Percentiles rank a stretch among this genome's conserved stretches.
Evolutionary conservation across 2,888 invertebrate species (phyloP).

Genomic region (Cinara cedri): DNA sequence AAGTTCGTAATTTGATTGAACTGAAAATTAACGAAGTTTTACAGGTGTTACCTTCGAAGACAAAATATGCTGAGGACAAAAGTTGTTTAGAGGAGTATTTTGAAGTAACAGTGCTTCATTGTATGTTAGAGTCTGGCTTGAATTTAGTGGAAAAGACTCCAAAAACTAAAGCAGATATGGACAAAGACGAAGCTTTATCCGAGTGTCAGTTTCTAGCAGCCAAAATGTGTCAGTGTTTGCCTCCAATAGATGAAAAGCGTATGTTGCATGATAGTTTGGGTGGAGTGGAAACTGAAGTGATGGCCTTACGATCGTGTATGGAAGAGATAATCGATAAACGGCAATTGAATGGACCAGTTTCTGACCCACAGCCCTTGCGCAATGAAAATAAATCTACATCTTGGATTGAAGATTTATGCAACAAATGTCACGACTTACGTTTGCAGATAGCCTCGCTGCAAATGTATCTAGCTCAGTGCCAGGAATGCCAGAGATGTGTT

Average conservation of each 20-base stretch:
- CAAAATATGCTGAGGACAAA: conserved; percentile 1
- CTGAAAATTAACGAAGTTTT: conserved; percentile 19
- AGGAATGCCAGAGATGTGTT: conserved; percentile 65
- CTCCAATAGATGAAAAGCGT: conserved; percentile 58
- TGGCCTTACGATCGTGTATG: conserved; percentile 58
- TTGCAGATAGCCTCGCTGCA: conserved; percentile 65
- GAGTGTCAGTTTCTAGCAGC: conserved; percentile 61
- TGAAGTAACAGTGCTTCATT: conserved; percentile 36
- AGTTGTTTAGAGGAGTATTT: conserved; percentile 35
- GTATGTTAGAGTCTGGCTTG: conserved; percentile 40
- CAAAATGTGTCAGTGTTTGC: conserved; percentile 59
- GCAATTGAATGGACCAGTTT: conserved; percentile 39
- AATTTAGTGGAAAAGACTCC: conserved; percentile 22
- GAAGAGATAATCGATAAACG: conserved; percentile 58
- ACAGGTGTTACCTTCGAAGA: conserved; percentile 13
- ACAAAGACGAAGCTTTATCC: conserved; percentile 59
- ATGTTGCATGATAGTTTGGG: conserved; percentile 59
- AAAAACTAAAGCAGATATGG: conserved; percentile 24
- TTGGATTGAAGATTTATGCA: conserved; percentile 66
- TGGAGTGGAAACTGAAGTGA: conserved; percentile 60
- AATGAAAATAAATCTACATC: conserved; percentile 57
- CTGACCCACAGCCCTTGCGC: conserved; percentile 48
- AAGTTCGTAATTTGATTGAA: conserved; percentile 33
- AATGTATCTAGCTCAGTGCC: conserved; percentile 62
- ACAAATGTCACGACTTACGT: conserved; percentile 68